Evolutionary conservation across 2,888 invertebrate genomes (phyloP), one percentile per base, ranked within the genome.

Genomic region (Cartodere bifasciata): DNA sequence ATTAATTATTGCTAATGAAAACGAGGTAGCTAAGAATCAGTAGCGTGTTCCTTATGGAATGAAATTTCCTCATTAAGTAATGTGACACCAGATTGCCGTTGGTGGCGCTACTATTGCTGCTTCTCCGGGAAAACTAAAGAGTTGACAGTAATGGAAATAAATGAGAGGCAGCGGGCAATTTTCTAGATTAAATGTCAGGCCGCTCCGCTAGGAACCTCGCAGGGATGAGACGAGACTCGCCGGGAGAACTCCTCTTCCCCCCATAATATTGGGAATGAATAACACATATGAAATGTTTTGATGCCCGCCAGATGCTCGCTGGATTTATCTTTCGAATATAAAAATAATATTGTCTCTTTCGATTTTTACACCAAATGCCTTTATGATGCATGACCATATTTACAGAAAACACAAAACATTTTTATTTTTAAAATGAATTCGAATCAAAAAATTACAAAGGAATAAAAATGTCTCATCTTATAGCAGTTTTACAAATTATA

Each of bases 101-200:
- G 29, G 21, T 30, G 36, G 31, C 25, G 30, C 30, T 29, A 43
- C 41, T 39, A 38, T 42, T 36, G 41, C 43, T 41, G 42, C 44
- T 47, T 39, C 44, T 45, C 43, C 43, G 43, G 48, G 49, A 44
- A 47, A 55, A 46, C 57, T 58, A 59, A 62, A 59, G 60, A 60
- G 60, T 64, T 68, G 70, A 70, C 68, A 66, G 63, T 68, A 68
- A 69, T 68, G 65, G 66, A 69, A 66, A 68, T 63, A 66, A 67
- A 69, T 65, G 68, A 64, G 62, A 62, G 63, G 62, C 60, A 58
- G 56, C 62, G 62, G 63, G 67, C 70, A 69, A 70, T 70, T 70
- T 69, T 65, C 67, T 68, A 69, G 68, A 70, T 70, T 70, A 70
- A 70, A 70, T 67, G 68, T 68, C 68, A 67, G 63, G 62, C 27